A percentile compares a stretch with the other conserved stretches of the same genome.
phyloP scores from a whole-genome alignment of 2,797 vertebrate species.

The Bradypodion pumilum region DNA sequence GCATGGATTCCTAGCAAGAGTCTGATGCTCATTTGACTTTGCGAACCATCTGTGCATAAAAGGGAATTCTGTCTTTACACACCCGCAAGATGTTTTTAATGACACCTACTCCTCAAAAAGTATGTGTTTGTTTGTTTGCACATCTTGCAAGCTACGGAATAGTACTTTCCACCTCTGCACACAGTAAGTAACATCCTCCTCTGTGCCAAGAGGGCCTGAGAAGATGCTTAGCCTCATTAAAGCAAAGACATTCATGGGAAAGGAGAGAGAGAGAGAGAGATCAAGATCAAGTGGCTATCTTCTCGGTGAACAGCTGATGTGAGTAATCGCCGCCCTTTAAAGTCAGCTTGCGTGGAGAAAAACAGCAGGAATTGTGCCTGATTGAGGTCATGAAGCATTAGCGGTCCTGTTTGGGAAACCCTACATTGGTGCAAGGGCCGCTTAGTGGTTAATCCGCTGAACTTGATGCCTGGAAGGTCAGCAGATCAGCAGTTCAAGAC shows the following conservation, averaged over 20 bases:
- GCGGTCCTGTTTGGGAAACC: not conserved
- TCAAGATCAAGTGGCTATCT: not conserved
- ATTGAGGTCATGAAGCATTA: too few species aligned
- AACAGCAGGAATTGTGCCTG: not conserved
- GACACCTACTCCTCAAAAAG: not conserved
- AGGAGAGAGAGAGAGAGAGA: not conserved
- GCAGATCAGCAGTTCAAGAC: too few species aligned
- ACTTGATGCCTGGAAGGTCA: too few species aligned
- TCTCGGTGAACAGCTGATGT: not conserved
- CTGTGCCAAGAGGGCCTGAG: too few species aligned
- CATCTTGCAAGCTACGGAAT: not conserved
- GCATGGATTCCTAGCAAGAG: accelerated
- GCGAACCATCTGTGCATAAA: not conserved
- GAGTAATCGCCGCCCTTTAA: not conserved
- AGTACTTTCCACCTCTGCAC: not conserved
- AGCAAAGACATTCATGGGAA: not conserved
- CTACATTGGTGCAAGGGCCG: too few species aligned
- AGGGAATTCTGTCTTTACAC: not conserved
- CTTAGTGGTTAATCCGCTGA: too few species aligned
- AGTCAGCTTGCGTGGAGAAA: not conserved
- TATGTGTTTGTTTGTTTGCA: not conserved
- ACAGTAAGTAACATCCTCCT: not conserved
- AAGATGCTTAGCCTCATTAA: not conserved
- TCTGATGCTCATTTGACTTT: not conserved
- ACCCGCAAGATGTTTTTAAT: not conserved